Evolutionary conservation across 2,113 vertebrate species (phyloP).

Genomic region (Pedionomus torquatus): DNA sequence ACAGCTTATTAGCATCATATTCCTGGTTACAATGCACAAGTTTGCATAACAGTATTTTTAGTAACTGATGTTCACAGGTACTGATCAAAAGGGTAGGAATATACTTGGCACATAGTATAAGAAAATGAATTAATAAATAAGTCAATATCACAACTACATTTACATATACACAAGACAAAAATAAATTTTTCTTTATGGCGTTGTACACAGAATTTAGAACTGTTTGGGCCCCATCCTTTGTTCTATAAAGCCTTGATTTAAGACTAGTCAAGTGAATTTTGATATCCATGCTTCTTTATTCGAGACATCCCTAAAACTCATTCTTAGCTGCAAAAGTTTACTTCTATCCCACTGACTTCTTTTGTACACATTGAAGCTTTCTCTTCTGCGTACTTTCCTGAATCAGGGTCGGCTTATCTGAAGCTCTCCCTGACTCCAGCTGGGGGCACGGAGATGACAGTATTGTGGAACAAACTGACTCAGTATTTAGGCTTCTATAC

Average conservation of each 20-base stretch:
- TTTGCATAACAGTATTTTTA: slow-evolving; percentile 76
- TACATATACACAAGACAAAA: slow-evolving; percentile 52
- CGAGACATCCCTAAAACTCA: neutral
- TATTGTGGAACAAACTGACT: neutral
- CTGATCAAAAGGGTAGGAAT: slow-evolving; percentile 21
- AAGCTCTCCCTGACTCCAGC: neutral
- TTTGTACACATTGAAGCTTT: neutral
- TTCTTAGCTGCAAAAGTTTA: neutral
- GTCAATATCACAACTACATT: slow-evolving; percentile 30
- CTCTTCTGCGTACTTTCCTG: neutral
- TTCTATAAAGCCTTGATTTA: neutral
- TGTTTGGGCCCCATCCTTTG: neutral
- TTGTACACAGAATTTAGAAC: neutral
- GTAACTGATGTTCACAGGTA: slow-evolving; percentile 26
- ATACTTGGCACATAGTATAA: neutral
- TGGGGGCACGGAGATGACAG: neutral
- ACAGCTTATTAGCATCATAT: slow-evolving; percentile 71
- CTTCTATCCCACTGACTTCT: neutral
- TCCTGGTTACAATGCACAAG: slow-evolving; percentile 71
- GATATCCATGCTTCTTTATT: neutral
- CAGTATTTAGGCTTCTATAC: neutral
- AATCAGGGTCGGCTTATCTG: neutral
- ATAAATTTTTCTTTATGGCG: neutral
- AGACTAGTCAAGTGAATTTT: neutral
- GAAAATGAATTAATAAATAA: slow-evolving; percentile 58